Evolutionary conservation across 2,797 vertebrate genomes (phyloP).

Genomic region (Alfaro cultratus): DNA sequence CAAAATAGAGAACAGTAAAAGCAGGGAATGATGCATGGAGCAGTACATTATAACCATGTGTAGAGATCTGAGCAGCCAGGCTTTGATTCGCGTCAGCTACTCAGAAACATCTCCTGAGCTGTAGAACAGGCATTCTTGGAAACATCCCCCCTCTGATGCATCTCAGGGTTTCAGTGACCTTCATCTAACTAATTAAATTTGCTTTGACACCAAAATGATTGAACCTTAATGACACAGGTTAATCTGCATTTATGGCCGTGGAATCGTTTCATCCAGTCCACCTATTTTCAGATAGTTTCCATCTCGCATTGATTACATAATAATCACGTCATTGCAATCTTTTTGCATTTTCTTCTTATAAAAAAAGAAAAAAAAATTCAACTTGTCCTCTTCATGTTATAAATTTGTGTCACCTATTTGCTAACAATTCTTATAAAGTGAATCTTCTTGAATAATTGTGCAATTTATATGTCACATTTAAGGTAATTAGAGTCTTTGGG

Average conservation of each 20-base stretch:
- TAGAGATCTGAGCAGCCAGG: not conserved
- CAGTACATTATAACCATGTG: not conserved
- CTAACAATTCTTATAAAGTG: not conserved
- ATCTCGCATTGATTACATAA: not conserved
- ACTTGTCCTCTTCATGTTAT: not conserved
- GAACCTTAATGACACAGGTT: not conserved
- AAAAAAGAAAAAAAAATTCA: not conserved
- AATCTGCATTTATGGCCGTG: not conserved
- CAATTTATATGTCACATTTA: not conserved
- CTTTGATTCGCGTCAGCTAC: not conserved
- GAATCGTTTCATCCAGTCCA: no score
- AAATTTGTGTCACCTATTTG: not conserved
- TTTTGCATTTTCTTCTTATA: not conserved
- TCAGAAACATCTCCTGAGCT: not conserved
- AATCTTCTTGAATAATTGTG: not conserved
- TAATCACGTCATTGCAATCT: not conserved
- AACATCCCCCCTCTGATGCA: not conserved
- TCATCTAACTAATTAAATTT: constrained; percentile 1
- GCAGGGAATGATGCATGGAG: constrained; percentile 12
- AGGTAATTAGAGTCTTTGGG: not conserved
- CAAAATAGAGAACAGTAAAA: constrained; percentile 21
- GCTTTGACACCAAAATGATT: not conserved
- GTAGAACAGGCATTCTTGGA: not conserved
- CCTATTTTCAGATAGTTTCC: not conserved
- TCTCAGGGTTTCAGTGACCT: not conserved